Base-by-base conservation (phyloP, 2,888 invertebrate species). In the Ophraella communa region DNA sequence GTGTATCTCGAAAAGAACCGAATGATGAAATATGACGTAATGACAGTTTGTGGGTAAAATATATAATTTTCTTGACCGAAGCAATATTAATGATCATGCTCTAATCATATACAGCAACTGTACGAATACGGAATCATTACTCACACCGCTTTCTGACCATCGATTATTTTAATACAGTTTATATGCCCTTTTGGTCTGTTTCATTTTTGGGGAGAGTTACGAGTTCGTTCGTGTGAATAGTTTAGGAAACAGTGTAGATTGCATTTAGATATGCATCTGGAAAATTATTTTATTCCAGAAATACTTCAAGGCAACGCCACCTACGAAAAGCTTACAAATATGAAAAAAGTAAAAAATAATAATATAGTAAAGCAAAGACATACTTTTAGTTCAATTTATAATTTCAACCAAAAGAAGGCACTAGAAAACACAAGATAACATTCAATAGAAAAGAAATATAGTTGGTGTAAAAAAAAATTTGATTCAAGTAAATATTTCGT, bases 21-120 rank as follows among this genome's bases (percentile, higher is more conserved):
- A 65, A 76, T 74, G 76, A 78, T 79, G 78, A 80, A 72, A 78
- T 77, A 80, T 79, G 77, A 79, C 76, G 75, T 77, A 75, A 77
- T 78, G 80, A 80, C 80, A 80, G 79, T 79, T 77, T 78, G 78
- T 76, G 79, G 77, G 76, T 78, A 79, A 80, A 79, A 79, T 79
- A 77, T 78, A 77, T 80, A 79, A 79, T 80, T 79, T 80, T 77
- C 78, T 77, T 77, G 77, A 78, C 79, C 80, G 75, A 78, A 78
- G 74, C 74, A 74, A 79, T 78, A 80, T 79, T 80, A 80, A 80
- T 79, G 79, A 78, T 77, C 72, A 69, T 68, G 73, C 68, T 74
- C 75, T 78, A 78, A 79, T 76, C 76, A 77, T 76, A 77, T 74
- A 77, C 76, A 73, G 76, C 75, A 77, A 77, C 76, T 74, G 76